phyloP scores from a whole-genome alignment of 53 echinoderm and acorn worm genomes.

The Echinarachnius parma region DNA sequence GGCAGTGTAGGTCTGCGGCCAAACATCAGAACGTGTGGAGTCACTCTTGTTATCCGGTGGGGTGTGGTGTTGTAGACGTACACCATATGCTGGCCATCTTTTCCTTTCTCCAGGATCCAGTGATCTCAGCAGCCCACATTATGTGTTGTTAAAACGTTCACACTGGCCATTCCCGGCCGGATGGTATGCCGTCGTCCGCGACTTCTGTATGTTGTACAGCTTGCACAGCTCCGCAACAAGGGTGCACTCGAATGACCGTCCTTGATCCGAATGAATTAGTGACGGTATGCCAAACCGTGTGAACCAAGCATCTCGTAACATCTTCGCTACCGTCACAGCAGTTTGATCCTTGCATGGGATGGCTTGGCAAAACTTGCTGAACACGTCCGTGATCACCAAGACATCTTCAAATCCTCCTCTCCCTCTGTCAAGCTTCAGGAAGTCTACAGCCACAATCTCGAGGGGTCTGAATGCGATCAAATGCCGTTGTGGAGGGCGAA shows the following conservation, averaged over 20 bases:
- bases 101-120: slow-evolving; percentile 25
- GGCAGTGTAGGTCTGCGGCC: slow-evolving; percentile 42
- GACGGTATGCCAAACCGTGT: slow-evolving; percentile 25
- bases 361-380: slow-evolving; percentile 33
- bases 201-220: slow-evolving; percentile 24
- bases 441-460: slow-evolving; percentile 33
- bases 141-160: slow-evolving; percentile 43
- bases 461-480: slow-evolving; percentile 25
- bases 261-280: slow-evolving; percentile 57
- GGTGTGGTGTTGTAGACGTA: slow-evolving; percentile 56
- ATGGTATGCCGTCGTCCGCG: slow-evolving; percentile 44
- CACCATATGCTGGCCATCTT: slow-evolving; percentile 46
- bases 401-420: slow-evolving; percentile 17
- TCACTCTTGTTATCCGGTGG: slow-evolving; percentile 31
- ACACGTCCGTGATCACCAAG: slow-evolving; percentile 33
- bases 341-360: slow-evolving; percentile 23
- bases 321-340: slow-evolving; percentile 27
- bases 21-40: slow-evolving; percentile 49
- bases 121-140: slow-evolving; percentile 34
- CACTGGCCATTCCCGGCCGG: too few relatives aligned
- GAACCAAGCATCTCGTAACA: slow-evolving; percentile 32
- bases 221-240: slow-evolving; percentile 34
- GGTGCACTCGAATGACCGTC: slow-evolving; percentile 30
- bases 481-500: slow-evolving; percentile 29
- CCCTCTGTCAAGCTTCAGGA: slow-evolving; percentile 35